Evolutionary conservation across 2,888 invertebrate genomes (phyloP), one percentile per base, ranked within the genome.

Genomic region (Neoitamus cyanurus): DNA sequence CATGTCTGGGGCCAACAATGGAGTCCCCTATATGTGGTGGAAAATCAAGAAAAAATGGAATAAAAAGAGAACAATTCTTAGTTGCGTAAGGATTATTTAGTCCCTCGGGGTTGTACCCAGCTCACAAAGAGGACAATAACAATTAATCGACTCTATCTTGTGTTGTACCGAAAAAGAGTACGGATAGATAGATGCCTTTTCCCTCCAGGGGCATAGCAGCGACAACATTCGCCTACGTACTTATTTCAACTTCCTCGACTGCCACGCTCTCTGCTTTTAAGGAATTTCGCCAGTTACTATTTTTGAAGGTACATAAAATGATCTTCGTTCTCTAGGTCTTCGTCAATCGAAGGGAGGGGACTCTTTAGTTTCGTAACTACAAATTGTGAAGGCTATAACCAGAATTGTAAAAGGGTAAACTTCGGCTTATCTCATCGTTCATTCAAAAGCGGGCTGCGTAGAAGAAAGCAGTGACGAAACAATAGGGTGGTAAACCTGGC

Each of bases 111-210:
- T 15, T 13, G 25, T n/a, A 46, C 58, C 31, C n/a, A 9, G 15
- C 30, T 31, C 20, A 78, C 31, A 78, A 78, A 78, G 77, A 77
- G 42, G 58, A 42, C 75, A 46, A 75, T 75, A 78, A 78, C 31
- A 78, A 78, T 78, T 78, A 78, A 78, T 78, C 78, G 78, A 78
- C 48, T 78, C 78, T 58, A 48, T 58, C 78, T 78, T 34, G 31
- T 31, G 31, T 15, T 77, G 20, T 25, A 28, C 58, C 58, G 58
- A 58, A 58, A 58, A 78, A 28, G 34, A 78, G 13, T 6, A 78
- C 46, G 15, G 13, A 48, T 11, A 37, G n/a, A 15, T 31, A 25
- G 28, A 77, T 78, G 28, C 31, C 31, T 31, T 48, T 48, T 58
- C 13, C 31, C 42, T 31, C 13, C 28, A 58, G 15, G 75, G 20